Evolutionary conservation across 2,113 vertebrate genomes (phyloP), one percentile per base, ranked within the genome.

Genomic region (Grammomys surdaster): DNA sequence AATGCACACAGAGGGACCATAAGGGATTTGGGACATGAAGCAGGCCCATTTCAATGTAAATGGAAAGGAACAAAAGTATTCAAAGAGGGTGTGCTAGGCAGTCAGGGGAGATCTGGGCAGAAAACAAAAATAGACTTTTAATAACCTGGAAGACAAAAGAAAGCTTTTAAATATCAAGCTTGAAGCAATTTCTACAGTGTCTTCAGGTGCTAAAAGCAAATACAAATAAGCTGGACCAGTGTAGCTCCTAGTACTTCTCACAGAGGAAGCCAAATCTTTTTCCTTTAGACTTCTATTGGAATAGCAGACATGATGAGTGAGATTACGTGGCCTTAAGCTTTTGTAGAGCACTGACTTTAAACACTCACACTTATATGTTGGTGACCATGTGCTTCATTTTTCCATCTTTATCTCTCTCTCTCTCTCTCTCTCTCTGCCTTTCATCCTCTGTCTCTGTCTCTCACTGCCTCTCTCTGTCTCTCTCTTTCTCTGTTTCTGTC

Each of bases 11-110:
- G 92, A 97, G 93, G 92, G 31, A 56, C 81, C 73, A 78, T 94
- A 70, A 84, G 81, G 60, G 81, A 94, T 82, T 46, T 97, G 88
- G 92, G 88, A 97, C 91, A 91, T 19, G 72, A 92, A 0, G 2
- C 86, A 89, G 60, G 69, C 56, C 95, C 72, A 89, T 95, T 97
- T 88, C n/a, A 36, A 82, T 92, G 90, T 77, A 96, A 95, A 98
- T 96, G 76, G 43, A 88, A 93, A 73, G 54, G 48, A 89, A 80
- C 90, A 36, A 77, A 93, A 91, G 20, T 82, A 60, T 77, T 19
- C 24, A 70, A 78, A 78, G 4, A 93, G 0, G 43, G 48, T 63
- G 56, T 43, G 36, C 28, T 70, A 28, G 85, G 70, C 24, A 43
- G 56, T 51, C 9, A 88, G 36, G 51, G 31, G 63, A 90, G 81